Percentiles rank a stretch among this genome's conserved stretches.
Evolutionary conservation across 2,113 vertebrate genomes (phyloP).

Genomic region (Tragelaphus scriptus): DNA sequence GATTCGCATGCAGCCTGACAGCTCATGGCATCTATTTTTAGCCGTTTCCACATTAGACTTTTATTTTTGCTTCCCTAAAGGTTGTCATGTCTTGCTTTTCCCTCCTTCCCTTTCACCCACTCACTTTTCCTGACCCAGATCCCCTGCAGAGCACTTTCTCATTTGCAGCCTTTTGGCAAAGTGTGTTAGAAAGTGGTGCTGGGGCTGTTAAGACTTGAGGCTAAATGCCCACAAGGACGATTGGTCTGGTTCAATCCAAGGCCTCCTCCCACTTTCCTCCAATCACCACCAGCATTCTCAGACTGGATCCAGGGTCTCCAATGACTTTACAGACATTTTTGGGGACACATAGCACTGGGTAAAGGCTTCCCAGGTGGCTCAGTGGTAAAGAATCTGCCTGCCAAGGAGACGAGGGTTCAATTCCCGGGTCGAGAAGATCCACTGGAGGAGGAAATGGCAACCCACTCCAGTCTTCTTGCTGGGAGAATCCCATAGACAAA

Average conservation of each 20-base stretch:
- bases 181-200: not conserved
- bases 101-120: not conserved
- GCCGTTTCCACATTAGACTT: constrained; percentile 30
- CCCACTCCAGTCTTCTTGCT: not conserved
- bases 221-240: not conserved
- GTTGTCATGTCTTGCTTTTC: not conserved
- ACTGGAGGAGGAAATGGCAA: not conserved
- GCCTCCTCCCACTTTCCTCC: not conserved
- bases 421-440: not conserved
- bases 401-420: not conserved
- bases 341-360: not conserved
- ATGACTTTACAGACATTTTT: not conserved
- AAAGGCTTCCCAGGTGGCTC: not conserved
- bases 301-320: not conserved
- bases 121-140: constrained; percentile 38
- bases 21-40: constrained; percentile 9
- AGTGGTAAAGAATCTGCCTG: not conserved
- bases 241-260: not conserved
- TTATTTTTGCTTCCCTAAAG: constrained; percentile 46
- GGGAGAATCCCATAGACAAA: not conserved
- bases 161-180: not conserved
- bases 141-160: not conserved
- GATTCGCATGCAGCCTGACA: not conserved
- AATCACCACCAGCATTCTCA: not conserved
- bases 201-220: not conserved